phyloP scores from a whole-genome alignment of 2,797 vertebrate genomes.

The Coilia nasus region DNA sequence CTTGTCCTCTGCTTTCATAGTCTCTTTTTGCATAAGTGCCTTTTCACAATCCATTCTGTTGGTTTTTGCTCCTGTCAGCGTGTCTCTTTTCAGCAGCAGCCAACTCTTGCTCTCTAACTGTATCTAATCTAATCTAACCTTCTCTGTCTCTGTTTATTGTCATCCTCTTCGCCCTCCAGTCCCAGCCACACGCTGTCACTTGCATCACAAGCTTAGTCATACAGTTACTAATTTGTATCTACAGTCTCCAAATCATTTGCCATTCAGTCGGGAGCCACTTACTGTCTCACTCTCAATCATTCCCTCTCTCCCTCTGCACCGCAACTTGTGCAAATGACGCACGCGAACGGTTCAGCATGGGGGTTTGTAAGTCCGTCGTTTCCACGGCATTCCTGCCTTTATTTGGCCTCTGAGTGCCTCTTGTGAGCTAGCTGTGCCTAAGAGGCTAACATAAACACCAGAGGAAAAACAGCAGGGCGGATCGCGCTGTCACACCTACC shows the following conservation, averaged over 20 bases:
- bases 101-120: too few relatives aligned
- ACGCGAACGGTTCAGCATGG: not conserved
- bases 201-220: not conserved
- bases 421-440: conserved; percentile 48
- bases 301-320: not conserved
- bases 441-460: conserved; percentile 49
- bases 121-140: too few relatives aligned
- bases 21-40: too few relatives aligned
- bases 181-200: not conserved
- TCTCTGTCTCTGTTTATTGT: too few relatives aligned
- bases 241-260: not conserved
- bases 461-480: conserved; percentile 40
- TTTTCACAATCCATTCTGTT: too few relatives aligned
- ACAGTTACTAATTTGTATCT: not conserved
- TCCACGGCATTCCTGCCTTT: conserved; percentile 54
- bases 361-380: conserved; percentile 33
- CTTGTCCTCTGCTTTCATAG: too few relatives aligned
- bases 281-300: not conserved
- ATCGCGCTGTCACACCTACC: conserved; percentile 42
- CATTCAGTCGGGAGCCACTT: not conserved
- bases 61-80: too few relatives aligned
- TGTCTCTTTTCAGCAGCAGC: too few relatives aligned
- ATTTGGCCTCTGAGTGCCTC: conserved; percentile 50
- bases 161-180: not conserved
- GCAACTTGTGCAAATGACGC: conserved; percentile 3